These are phyloP conservation scores for Arion vulgaris DNA, from an alignment of 1,140 invertebrate species.

Conservation along the genomic window DNA sequence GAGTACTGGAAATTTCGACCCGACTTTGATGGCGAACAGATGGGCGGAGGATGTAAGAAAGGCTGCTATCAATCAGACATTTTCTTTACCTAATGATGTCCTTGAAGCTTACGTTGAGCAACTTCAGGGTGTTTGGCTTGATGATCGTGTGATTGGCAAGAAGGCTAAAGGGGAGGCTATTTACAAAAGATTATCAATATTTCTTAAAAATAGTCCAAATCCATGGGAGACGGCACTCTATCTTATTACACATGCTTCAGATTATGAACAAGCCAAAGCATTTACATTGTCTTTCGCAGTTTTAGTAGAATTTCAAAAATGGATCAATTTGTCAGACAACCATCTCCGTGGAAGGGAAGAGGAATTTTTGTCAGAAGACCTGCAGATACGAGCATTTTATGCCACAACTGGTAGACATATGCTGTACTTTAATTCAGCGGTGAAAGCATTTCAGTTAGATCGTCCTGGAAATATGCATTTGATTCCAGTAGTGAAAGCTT, in stretches of 20 bases:
- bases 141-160: conserved; percentile 45
- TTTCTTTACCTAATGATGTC: conserved; percentile 19
- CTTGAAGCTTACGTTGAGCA: conserved; percentile 35
- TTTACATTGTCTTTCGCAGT: conserved; percentile 56
- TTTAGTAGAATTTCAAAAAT: conserved; percentile 64
- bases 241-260: conserved; percentile 54
- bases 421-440: conserved; percentile 55
- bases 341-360: conserved; percentile 25
- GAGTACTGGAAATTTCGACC: neutral
- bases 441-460: conserved; percentile 56
- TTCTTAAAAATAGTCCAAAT: conserved; percentile 45
- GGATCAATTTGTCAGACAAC: conserved; percentile 45
- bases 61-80: neutral
- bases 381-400: conserved; percentile 52
- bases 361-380: conserved; percentile 46
- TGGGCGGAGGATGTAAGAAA: neutral
- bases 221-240: conserved; percentile 52
- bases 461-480: conserved; percentile 58
- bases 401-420: conserved; percentile 58
- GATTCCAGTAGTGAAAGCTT: conserved; percentile 49
- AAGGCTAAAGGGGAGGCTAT: conserved; percentile 38
- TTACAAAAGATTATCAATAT: conserved; percentile 34
- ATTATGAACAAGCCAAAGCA: conserved; percentile 57
- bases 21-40: neutral
- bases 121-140: conserved; percentile 42